Evolutionary conservation across 1,140 invertebrate genomes (phyloP), one percentile per base, ranked within the genome.

Genomic region (Sarcophaga peregrina): DNA sequence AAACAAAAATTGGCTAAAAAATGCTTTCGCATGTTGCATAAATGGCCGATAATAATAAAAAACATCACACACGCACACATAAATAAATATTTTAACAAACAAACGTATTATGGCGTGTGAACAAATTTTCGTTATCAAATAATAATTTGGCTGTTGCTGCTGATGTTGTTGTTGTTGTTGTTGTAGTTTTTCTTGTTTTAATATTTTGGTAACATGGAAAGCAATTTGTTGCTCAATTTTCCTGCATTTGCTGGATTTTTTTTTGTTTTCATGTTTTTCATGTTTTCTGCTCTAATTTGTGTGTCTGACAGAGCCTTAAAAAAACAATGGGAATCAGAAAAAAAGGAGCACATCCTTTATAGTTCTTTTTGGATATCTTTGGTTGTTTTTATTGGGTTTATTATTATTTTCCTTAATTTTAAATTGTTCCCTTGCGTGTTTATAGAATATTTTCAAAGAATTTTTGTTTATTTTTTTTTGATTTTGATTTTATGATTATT

Each of bases 211-310:
- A 48, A 47, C 74, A 76, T 76, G 74, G 48, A 76, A 76, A 48
- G 37, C 74, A 76, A 76, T 76, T 76, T 76, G 74, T 76, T 76
- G 74, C 74, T 76, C 74, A 76, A 11, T 76, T 73, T 48, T 68
- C n/a, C 20, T 20, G 17, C 25, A 2, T 37, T 37, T 37, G 25
- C 25, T 37, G 25, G 25, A 4, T 37, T 37, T 37, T 37, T 17
- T 62, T 13, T 62, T 4, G n/a, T 62, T 62, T 62, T 62, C 7
- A 2, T 37, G 1, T n/a, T 62, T 52, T 52, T 52, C 13, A 52
- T 52, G 8, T 52, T 52, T 52, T 52, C 13, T 10, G 50, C 20
- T 68, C 62, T 25, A 68, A 17, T 47, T 46, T 76, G 74, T 76
- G 46, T 76, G 74, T 25, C 10, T 46, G 73, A 15, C 73, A 10